These are phyloP conservation scores for Neoniphon sammara DNA, from an alignment of 2,797 vertebrate species.

Conservation along the genomic window DNA sequence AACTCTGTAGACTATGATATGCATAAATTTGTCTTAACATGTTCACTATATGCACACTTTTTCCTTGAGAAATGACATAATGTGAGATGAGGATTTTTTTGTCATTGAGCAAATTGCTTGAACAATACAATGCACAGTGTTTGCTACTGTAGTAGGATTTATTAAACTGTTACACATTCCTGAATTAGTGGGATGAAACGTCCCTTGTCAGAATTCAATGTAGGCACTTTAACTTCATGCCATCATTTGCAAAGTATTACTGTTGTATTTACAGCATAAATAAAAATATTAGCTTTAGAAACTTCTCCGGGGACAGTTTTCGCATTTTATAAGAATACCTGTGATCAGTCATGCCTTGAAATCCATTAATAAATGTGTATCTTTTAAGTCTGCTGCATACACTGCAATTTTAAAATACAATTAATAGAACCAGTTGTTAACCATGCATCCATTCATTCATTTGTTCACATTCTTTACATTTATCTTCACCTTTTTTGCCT, in stretches of 20 bases:
- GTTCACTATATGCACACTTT: constrained; percentile 47
- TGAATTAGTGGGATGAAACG: constrained; percentile 56
- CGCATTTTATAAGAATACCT: constrained; percentile 33
- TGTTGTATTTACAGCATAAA: constrained; percentile 76
- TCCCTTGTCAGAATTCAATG: constrained; percentile 55
- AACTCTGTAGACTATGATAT: constrained; percentile 60
- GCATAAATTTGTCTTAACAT: constrained; percentile 59
- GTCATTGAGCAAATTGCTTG: constrained; percentile 49
- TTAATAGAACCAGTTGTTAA: background rate
- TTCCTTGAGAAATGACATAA: constrained; percentile 35
- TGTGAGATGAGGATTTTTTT: constrained; percentile 23
- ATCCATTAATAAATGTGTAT: constrained; percentile 38
- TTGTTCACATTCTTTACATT: background rate
- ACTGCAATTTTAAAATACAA: background rate
- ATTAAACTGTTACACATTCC: constrained; percentile 68
- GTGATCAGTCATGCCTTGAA: constrained; percentile 7
- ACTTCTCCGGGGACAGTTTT: constrained; percentile 42
- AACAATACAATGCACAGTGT: constrained; percentile 58
- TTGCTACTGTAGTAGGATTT: constrained; percentile 53
- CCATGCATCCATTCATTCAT: background rate
- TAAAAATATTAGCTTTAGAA: constrained; percentile 76
- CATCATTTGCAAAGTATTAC: constrained; percentile 70
- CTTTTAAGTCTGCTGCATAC: background rate
- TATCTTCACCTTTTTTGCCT: background rate
- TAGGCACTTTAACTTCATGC: constrained; percentile 77